phyloP scores from a whole-genome alignment of 2,888 invertebrate species.

The Gastracanthus pulcherrimus region DNA sequence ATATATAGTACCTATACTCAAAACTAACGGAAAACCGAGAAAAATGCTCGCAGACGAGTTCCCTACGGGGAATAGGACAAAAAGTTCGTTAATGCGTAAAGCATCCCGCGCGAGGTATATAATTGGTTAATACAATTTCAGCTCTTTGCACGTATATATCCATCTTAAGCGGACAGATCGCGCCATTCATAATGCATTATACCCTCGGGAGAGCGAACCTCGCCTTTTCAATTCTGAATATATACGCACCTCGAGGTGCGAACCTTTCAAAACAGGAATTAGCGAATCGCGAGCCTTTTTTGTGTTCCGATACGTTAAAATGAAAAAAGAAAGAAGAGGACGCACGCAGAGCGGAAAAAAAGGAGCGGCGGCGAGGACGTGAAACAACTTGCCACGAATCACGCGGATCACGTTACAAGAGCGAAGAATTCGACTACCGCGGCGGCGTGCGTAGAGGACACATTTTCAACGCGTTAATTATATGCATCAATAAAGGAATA shows the following conservation, averaged over 20 bases:
- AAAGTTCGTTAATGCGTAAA: slow-evolving; percentile 25
- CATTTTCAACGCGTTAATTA: slow-evolving; percentile 48
- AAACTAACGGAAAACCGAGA: slow-evolving; percentile 19
- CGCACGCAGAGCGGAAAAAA: background rate
- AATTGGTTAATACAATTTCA: slow-evolving; percentile 55
- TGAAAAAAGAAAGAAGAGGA: background rate
- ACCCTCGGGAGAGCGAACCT: background rate
- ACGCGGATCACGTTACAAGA: slow-evolving; percentile 14
- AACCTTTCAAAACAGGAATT: slow-evolving; percentile 53
- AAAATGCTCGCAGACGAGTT: background rate
- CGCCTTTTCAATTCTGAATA: background rate
- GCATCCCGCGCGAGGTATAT: slow-evolving; percentile 40
- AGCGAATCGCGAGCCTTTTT: slow-evolving; percentile 40
- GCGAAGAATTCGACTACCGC: slow-evolving; percentile 38
- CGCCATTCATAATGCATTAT: slow-evolving; percentile 53
- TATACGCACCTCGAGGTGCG: slow-evolving; percentile 50
- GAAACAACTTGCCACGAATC: background rate
- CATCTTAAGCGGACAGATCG: slow-evolving; percentile 21
- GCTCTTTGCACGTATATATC: slow-evolving; percentile 27
- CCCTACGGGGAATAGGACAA: background rate
- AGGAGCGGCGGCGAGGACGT: background rate
- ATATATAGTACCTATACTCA: too few species aligned
- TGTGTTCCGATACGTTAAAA: background rate
- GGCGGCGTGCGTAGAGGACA: background rate
- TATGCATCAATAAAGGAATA: slow-evolving; percentile 18